Base-by-base conservation (phyloP, 2,797 vertebrate species). In the Leucoraja ocellata region DNA sequence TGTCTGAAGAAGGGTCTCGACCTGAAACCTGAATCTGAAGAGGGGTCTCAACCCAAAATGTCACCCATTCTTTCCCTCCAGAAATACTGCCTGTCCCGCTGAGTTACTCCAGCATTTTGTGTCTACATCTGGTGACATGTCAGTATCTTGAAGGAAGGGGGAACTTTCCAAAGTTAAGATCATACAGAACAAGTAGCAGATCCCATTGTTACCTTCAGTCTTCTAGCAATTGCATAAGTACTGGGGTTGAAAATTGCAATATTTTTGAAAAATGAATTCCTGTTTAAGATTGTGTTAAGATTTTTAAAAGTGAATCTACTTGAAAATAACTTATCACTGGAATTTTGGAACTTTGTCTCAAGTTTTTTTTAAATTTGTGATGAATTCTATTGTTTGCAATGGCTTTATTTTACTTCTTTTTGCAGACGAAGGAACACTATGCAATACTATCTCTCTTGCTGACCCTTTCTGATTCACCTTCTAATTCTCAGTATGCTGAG, bases 371-470 rank as follows among this genome's bases (percentile, higher is more conserved):
- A 28, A n/a, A 32, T 79, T 68, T 73, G 83, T 79, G 65, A 91
- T 76, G 14, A 7, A 18, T 73, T 80, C 6, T 92, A 58, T 28
- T 28, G 58, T 71, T 73, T 92, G 68, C 54, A 54, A 2, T 32
- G 36, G 18, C 18, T 58, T 76, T 7, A 36, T 93, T 94, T 23
- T 68, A 71, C 18, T 16, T 16, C 16, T 78, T 61, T 83, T 93
- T 86, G 13, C 94, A 97, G 97, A 97, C 96, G 0, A 96, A 97
- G 94, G 95, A 94, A 1, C 99, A 99, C 96, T 98, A 98, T 96
- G 96, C 98, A 86, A 94, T 99, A 46, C 95, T 99, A 74, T 98
- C 97, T 1, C 96, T 99, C 94, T 96, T 99, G 93, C 97, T 99
- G 21, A 96, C 96, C 93, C 95, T 99, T 58, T 99, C 99, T 28